Evolutionary conservation across 92 coral and sea anemone genomes (phyloP).

Genomic region (Umimayanthus chanpuru): DNA sequence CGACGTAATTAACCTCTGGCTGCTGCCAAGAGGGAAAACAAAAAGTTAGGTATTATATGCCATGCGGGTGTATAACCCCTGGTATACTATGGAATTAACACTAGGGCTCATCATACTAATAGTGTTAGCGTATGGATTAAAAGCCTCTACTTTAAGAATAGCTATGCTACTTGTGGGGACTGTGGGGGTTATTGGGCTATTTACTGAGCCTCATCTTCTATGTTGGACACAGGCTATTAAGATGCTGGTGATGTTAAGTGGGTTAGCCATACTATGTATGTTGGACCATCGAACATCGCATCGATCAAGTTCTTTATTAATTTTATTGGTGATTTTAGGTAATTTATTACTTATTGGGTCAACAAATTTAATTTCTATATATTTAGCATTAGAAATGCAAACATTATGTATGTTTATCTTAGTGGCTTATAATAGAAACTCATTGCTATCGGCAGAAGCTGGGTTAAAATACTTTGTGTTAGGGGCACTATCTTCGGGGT

Average conservation of each 20-base stretch:
- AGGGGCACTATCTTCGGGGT: constrained; percentile 81
- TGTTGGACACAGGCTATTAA: constrained; percentile 55
- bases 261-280: constrained; percentile 54
- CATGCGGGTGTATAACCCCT: constrained; percentile 49
- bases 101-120: constrained; percentile 57
- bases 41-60: constrained; percentile 42
- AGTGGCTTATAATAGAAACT: constrained; percentile 66
- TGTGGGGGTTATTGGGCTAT: constrained; percentile 41
- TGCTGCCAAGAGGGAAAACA: constrained; percentile 51
- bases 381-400: constrained; percentile 65
- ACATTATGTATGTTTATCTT: constrained; percentile 76
- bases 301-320: constrained; percentile 50
- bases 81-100: constrained; percentile 52
- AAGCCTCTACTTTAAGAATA: constrained; percentile 44
- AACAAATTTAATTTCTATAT: constrained; percentile 51
- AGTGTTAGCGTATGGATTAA: constrained; percentile 52
- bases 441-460: constrained; percentile 74
- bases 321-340: constrained; percentile 47
- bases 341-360: constrained; percentile 52
- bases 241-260: constrained; percentile 50
- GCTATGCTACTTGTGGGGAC: constrained; percentile 40
- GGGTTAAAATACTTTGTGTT: constrained; percentile 79
- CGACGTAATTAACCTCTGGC: constrained; percentile 50
- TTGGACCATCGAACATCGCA: constrained; percentile 52
- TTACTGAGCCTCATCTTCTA: constrained; percentile 46